Base-by-base conservation (phyloP, 2,113 vertebrate species). In the Ancistrus triradiatus region DNA sequence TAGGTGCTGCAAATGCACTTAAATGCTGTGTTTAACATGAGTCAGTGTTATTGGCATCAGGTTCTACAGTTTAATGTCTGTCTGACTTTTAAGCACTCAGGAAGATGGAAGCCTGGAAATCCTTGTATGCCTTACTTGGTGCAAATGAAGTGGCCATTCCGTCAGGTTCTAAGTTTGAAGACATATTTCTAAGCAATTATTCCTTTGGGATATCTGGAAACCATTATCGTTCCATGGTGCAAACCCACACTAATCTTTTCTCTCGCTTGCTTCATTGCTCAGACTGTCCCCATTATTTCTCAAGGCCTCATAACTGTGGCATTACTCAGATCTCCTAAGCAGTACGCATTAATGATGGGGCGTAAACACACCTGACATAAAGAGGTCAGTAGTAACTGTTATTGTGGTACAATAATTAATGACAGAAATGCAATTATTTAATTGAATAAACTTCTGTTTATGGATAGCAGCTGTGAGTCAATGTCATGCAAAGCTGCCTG, bases 141-240 rank as follows among this genome's bases (percentile, higher is more conserved):
- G 48, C 68, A 73, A 72, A 69, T 70, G 25, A 69, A 74, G 74
- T 74, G 73, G 56, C 56, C 17, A 1, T 51, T 68, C 35, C 50
- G 51, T 78, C 59, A 66, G 66, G 71, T 66, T 62, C 22, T 35
- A 55, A 46, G 70, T 65, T 47, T 68, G 24, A 49, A 66, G 68
- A 65, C 74, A 74, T 78, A 80, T 77, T 74, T 72, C 62, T 65
- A 70, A 73, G 57, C 76, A 80, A 82, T 86, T 82, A 81, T 77
- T 83, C 79, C 77, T 68, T 22, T 2, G 77, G 78, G 83, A 81
- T 63, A 67, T 81, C 84, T 86, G 86, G 83, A 86, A 87, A 75
- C 81, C 80, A 86, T 86, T 85, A 87, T 73, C 65, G 53, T 44
- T 53, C 70, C 53, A 53, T 46, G 50, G 46, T 49, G n/a, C 68